phyloP scores from a whole-genome alignment of 2,797 vertebrate genomes.

The Carduelis carduelis region DNA sequence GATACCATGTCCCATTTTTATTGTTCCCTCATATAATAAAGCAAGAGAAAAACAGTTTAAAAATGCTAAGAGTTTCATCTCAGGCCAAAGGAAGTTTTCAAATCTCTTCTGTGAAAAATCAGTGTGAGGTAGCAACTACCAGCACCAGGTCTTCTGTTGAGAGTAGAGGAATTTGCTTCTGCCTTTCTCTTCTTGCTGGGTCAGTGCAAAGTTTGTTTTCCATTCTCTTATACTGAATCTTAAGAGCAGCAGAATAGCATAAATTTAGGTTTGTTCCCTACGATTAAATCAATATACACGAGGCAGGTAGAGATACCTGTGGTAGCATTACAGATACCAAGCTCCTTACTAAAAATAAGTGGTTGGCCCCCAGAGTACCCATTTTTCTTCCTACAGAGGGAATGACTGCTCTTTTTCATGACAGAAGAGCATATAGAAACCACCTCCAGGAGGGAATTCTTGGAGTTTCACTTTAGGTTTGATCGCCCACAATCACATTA shows the following conservation, averaged over 20 bases:
- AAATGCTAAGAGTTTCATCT: conserved; percentile 15
- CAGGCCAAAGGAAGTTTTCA: conserved; percentile 50
- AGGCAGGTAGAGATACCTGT: background rate
- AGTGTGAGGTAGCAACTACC: conserved; percentile 23
- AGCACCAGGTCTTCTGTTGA: conserved; percentile 32
- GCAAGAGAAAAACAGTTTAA: background rate
- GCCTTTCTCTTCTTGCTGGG: conserved; percentile 38
- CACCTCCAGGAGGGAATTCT: background rate
- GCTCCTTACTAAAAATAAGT: background rate
- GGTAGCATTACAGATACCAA: background rate
- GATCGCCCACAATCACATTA: rapidly evolving
- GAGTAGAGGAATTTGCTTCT: conserved; percentile 10
- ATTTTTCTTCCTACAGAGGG: background rate
- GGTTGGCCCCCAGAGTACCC: background rate
- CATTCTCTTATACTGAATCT: conserved; percentile 33
- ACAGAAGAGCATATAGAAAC: background rate
- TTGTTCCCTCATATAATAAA: conserved; percentile 28
- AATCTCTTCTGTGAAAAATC: conserved; percentile 56
- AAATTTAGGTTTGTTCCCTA: background rate
- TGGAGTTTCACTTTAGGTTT: background rate
- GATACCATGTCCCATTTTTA: conserved; percentile 26
- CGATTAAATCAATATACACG: background rate
- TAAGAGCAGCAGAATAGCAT: background rate
- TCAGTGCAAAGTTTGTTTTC: conserved; percentile 46
- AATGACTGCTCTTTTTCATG: background rate